These are phyloP conservation scores for Lepidocolaptes lacrymiger DNA, from an alignment of 2,797 vertebrate genomes.

Conservation along the genomic window DNA sequence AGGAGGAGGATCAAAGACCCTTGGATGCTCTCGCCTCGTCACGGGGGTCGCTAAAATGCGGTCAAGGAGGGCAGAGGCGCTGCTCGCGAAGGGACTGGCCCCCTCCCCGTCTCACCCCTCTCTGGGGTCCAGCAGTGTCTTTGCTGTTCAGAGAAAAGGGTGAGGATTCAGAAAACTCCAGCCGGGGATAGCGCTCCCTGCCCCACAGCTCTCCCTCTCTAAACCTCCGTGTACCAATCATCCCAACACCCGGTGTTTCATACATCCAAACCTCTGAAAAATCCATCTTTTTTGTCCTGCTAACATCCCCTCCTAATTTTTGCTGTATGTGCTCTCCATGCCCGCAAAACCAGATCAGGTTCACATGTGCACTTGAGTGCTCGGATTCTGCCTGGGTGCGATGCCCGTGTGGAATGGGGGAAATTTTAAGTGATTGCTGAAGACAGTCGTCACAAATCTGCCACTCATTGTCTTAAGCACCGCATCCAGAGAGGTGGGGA, in stretches of 20 bases:
- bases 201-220: background rate
- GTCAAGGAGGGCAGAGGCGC: background rate
- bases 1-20: background rate
- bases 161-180: background rate
- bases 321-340: rapidly evolving
- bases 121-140: no score
- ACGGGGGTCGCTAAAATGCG: background rate
- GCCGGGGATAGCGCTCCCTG: rapidly evolving
- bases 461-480: background rate
- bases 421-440: background rate
- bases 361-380: rapidly evolving
- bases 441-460: background rate
- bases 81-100: background rate
- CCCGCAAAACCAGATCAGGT: background rate
- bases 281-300: background rate
- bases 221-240: rapidly evolving
- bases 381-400: rapidly evolving
- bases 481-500: background rate
- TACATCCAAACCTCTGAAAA: background rate
- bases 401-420: rapidly evolving
- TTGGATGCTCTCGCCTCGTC: background rate
- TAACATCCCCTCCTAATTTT: rapidly evolving
- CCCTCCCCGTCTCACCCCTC: background rate
- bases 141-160: background rate
- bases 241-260: rapidly evolving